phyloP scores from a whole-genome alignment of 2,113 vertebrate genomes.

The Xenopus borealis region DNA sequence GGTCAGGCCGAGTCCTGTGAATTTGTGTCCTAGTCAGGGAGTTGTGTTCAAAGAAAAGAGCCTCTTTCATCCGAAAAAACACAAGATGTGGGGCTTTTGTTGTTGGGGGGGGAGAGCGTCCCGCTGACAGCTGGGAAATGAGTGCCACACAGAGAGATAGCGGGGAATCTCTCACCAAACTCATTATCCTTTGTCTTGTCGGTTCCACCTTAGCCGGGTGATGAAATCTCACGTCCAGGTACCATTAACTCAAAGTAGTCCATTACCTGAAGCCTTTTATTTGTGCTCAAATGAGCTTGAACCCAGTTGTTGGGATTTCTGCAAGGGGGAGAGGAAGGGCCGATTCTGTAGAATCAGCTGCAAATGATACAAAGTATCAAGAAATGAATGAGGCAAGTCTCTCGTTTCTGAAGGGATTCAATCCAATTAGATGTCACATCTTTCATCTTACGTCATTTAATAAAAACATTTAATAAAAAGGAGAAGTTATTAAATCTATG shows the following conservation, averaged over 20 bases:
- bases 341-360: too few species aligned
- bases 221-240: conserved; percentile 81
- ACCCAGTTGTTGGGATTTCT: too few species aligned
- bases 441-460: too few species aligned
- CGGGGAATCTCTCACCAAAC: conserved; percentile 61
- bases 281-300: conserved; percentile 46
- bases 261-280: conserved; percentile 51
- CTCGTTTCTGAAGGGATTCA: too few species aligned
- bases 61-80: conserved; percentile 57
- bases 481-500: too few species aligned
- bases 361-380: too few species aligned
- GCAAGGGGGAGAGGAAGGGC: too few species aligned
- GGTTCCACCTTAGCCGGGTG: conserved; percentile 69
- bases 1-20: too few species aligned
- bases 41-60: conserved; percentile 39
- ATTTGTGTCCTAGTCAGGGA: too few species aligned
- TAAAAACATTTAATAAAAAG: too few species aligned
- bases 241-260: conserved; percentile 57
- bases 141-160: conserved; percentile 59
- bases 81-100: conserved; percentile 40
- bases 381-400: too few species aligned
- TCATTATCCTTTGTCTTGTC: conserved; percentile 74
- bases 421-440: too few species aligned
- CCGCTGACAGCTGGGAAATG: conserved; percentile 55
- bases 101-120: conserved; percentile 38